Percentiles rank a stretch among this genome's conserved stretches.
Conservation (phyloP, 2,113 vertebrate species). For the Taxidea taxus region DNA sequence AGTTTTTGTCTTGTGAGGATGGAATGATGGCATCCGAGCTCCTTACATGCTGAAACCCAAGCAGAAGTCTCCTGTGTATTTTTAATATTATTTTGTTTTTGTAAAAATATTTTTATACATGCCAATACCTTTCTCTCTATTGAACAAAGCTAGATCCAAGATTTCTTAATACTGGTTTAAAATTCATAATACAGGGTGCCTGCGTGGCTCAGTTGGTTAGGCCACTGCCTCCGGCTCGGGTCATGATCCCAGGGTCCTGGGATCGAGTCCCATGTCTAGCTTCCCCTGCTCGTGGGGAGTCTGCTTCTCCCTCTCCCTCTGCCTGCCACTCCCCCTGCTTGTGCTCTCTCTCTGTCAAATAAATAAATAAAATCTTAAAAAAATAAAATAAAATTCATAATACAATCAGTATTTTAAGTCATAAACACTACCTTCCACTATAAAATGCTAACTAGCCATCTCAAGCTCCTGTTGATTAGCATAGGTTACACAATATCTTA, state of each 20-base stretch:
- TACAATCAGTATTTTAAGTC: background rate
- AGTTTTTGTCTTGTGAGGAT: background rate
- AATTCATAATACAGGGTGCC: background rate
- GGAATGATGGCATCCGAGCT: background rate
- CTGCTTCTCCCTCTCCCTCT: too few species aligned
- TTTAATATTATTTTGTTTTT: conserved; percentile 14
- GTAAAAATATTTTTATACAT: background rate
- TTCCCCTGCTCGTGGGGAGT: too few species aligned
- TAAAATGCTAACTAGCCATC: background rate
- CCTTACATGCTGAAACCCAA: background rate
- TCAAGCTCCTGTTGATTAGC: background rate
- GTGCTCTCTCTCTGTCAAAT: too few species aligned
- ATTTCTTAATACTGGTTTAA: background rate
- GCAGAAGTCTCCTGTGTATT: background rate
- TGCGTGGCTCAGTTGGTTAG: too few species aligned
- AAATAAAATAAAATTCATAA: background rate
- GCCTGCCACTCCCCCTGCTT: too few species aligned
- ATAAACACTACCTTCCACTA: background rate
- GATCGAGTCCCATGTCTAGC: too few species aligned
- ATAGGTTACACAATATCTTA: background rate
- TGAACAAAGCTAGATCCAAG: background rate
- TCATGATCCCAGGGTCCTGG: too few species aligned
- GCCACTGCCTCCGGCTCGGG: too few species aligned
- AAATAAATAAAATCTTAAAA: too few species aligned
- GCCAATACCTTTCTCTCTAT: background rate